These are phyloP conservation scores for Clarias laeviceps DNA, from an alignment of 2,797 vertebrate species.

Conservation along the genomic window DNA sequence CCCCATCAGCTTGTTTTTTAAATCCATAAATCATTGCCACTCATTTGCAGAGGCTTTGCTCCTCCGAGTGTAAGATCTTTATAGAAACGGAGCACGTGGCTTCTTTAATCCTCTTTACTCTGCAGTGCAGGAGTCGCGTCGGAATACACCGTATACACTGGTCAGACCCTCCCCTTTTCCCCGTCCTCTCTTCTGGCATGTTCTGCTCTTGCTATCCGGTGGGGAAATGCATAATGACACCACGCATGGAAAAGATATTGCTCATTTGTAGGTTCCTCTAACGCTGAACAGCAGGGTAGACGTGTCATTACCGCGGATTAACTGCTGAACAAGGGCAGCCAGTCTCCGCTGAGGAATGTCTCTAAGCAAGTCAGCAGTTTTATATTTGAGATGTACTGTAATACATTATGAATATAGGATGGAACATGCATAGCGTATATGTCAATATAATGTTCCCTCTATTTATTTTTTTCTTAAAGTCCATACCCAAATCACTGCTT, in stretches of 20 bases:
- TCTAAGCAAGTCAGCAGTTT: not conserved
- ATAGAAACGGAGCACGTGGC: conserved; percentile 14
- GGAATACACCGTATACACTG: not conserved
- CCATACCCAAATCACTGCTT: not conserved
- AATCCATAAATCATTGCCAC: not conserved
- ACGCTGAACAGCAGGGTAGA: not conserved
- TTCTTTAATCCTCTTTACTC: conserved; percentile 19
- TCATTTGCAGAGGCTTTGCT: not conserved
- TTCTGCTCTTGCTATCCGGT: not conserved
- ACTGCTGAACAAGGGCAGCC: not conserved
- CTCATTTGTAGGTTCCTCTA: not conserved
- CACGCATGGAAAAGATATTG: not conserved
- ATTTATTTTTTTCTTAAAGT: too few species aligned
- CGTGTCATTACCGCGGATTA: conserved; percentile 14
- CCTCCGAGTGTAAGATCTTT: not conserved
- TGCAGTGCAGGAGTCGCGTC: not conserved
- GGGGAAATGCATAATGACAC: not conserved
- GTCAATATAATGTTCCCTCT: too few species aligned
- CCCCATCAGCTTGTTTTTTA: not conserved
- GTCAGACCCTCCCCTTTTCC: not conserved
- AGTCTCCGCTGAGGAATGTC: conserved; percentile 8
- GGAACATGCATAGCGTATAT: too few species aligned
- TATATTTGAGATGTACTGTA: too few species aligned
- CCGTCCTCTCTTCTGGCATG: not conserved
- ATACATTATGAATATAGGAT: not conserved